phyloP scores from a whole-genome alignment of 2,113 vertebrate genomes.

The Oxyruncus cristatus region DNA sequence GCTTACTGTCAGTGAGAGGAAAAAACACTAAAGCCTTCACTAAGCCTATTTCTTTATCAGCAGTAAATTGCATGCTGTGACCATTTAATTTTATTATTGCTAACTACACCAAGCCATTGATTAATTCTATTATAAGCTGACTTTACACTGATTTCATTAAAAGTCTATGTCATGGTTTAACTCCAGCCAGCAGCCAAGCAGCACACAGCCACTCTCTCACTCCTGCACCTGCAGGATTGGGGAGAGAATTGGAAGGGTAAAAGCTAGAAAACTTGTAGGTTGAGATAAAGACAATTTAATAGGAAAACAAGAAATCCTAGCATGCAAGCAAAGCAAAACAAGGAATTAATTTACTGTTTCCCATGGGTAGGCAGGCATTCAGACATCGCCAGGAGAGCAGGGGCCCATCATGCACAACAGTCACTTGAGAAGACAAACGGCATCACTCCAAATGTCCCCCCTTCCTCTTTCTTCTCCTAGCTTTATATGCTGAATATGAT shows the following conservation, averaged over 20 bases:
- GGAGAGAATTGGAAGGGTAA: neutral
- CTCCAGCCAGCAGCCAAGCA: neutral
- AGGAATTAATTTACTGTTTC: neutral
- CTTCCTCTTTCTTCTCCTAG: neutral
- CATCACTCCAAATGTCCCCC: neutral
- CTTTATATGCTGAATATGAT: neutral
- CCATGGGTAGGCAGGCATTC: neutral
- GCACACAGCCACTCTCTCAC: neutral
- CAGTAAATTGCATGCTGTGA: neutral
- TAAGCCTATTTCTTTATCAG: constrained; percentile 4
- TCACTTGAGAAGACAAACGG: neutral
- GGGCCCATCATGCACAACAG: accelerated
- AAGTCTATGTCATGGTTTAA: neutral
- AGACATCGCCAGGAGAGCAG: neutral
- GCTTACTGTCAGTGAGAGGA: neutral
- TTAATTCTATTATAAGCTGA: neutral
- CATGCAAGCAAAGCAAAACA: neutral
- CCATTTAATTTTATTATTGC: constrained; percentile 18
- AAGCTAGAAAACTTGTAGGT: neutral
- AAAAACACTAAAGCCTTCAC: neutral
- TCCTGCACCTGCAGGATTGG: neutral
- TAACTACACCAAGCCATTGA: neutral
- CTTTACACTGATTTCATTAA: neutral
- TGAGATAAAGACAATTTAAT: neutral
- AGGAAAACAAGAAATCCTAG: neutral